A percentile compares a stretch with the other conserved stretches of the same genome.
These are phyloP conservation scores for Paracyclopina nana DNA, from an alignment of 1,140 invertebrate species.

Conservation along the genomic window DNA sequence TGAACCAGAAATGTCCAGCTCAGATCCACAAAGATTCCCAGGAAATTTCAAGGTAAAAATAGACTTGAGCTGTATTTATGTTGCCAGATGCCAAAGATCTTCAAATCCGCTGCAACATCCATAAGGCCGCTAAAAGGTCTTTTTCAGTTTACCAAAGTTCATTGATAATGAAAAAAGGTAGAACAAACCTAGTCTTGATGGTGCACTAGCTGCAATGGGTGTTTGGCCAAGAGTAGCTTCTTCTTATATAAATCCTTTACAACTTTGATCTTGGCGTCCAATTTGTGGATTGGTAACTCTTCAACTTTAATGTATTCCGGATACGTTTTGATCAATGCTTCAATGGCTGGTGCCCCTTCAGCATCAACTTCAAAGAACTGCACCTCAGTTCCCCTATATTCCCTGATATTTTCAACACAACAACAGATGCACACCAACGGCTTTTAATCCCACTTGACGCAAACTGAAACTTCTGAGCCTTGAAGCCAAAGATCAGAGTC, in stretches of 20 bases:
- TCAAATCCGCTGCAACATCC: no score
- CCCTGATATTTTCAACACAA: conserved; percentile 54
- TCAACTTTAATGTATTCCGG: conserved; percentile 50
- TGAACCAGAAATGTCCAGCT: no score
- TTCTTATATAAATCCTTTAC: conserved; percentile 46
- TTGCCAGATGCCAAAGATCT: no score
- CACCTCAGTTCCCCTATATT: conserved; percentile 48
- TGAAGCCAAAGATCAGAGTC: no score
- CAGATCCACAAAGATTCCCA: no score
- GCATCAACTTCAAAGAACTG: conserved; percentile 51
- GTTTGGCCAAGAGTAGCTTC: conserved; percentile 39
- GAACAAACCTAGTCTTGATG: conserved; percentile 9
- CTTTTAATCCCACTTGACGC: conserved; percentile 45
- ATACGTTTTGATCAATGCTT: conserved; percentile 46
- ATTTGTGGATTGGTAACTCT: conserved; percentile 41
- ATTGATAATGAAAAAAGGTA: no score
- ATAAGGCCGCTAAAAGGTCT: no score
- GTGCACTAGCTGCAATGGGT: conserved; percentile 29
- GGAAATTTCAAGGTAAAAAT: no score
- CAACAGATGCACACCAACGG: conserved; percentile 46
- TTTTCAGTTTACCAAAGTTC: no score
- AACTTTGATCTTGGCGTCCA: conserved; percentile 39
- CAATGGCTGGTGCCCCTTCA: conserved; percentile 41
- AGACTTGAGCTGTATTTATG: no score
- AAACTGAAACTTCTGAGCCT: conserved; percentile 43